Evolutionary conservation across 2,113 vertebrate species (phyloP), one percentile per base, ranked within the genome.

Genomic region (Rhinolophus sinicus): DNA sequence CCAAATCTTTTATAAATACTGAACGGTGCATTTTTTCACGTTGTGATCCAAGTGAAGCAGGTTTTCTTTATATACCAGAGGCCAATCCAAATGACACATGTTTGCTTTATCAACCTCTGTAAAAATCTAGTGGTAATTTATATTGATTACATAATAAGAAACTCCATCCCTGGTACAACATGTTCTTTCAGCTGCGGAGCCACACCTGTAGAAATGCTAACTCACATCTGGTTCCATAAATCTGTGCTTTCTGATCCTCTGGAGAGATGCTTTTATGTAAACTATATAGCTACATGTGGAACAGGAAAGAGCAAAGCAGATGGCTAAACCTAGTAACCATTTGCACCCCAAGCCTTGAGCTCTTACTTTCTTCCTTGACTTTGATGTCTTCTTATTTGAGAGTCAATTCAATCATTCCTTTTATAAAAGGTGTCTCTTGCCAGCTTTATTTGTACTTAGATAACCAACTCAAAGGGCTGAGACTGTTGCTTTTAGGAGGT

Each of bases 101-200:
- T 97, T 97, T 98, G 95, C 98, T 98, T 97, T 98, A 97, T 94
- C 97, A 97, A 96, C 89, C 97, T 97, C 95, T 96, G 93, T 97
- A 95, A 98, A 96, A 97, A 94, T 95, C 91, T 40, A 92, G 95
- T 47, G 96, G 97, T 97, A 97, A 98, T 97, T 98, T 97, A 98
- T 97, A 97, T 94, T 97, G 97, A 97, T 98, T 98, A 97, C 95
- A 97, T 97, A 98, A 97, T 95, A 93, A 98, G 97, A 96, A 97
- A 97, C 96, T 97, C 90, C 94, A 97, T 95, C 89, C 89, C 75
- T 70, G 58, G 95, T 88, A 97, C 97, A 98, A 95, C 93, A 89
- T 82, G 97, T 90, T 95, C 98, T 97, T 97, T 97, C 96, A 97
- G 97, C 95, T 81, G 97, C 82, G 72, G 64, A 97, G 54, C 95